phyloP scores from a whole-genome alignment of 2,888 invertebrate genomes.

The Didymodactylos carnosus region DNA sequence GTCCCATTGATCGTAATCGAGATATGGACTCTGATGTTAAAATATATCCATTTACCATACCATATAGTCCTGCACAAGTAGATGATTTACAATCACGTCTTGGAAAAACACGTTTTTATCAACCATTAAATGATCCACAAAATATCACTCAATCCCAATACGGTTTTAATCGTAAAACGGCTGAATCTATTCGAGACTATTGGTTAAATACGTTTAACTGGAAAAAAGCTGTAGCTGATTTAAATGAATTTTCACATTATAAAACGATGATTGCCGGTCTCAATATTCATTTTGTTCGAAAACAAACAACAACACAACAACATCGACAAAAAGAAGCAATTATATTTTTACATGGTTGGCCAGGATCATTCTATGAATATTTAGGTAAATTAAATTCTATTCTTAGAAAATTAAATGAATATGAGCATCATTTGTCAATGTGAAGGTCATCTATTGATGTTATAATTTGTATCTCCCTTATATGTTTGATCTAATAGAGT shows the following conservation, averaged over 20 bases:
- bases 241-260: conserved; percentile 58
- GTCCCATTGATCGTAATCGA: background rate
- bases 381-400: conserved; percentile 31
- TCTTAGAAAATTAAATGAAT: background rate
- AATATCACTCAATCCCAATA: conserved; percentile 34
- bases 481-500: too few relatives aligned
- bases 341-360: conserved; percentile 63
- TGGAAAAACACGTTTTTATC: background rate
- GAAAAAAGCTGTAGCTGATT: conserved; percentile 45
- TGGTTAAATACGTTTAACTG: conserved; percentile 59
- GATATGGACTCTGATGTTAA: background rate
- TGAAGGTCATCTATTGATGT: conserved; percentile 42
- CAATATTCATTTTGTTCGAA: conserved; percentile 54
- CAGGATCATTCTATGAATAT: conserved; percentile 59
- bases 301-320: conserved; percentile 38
- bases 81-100: background rate
- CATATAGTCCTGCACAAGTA: background rate
- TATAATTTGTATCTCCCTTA: conserved; percentile 41
- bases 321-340: conserved; percentile 38
- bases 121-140: background rate
- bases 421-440: too few relatives aligned
- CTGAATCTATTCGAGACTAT: conserved; percentile 46
- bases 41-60: background rate
- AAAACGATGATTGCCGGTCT: conserved; percentile 50
- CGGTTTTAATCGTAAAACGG: conserved; percentile 55